A percentile compares a stretch with the other conserved stretches of the same genome.
These are phyloP conservation scores for Bolinopsis microptera DNA, from an alignment of 37 sponge, comb jelly and placozoan genomes.

Conservation along the genomic window DNA sequence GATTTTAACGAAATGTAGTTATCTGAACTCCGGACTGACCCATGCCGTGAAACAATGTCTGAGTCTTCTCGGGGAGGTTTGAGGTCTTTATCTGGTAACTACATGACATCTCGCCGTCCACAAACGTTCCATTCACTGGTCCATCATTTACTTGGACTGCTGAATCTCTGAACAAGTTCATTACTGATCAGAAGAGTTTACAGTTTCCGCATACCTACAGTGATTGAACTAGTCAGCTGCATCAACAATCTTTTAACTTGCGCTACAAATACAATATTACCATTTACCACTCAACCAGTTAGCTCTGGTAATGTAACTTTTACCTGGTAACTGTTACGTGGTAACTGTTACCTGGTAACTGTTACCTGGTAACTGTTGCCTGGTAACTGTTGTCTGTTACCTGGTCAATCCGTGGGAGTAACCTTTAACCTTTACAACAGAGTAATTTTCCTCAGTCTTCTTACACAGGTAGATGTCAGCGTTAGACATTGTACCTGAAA, in stretches of 20 bases:
- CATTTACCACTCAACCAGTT: no score
- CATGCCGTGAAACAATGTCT: neutral
- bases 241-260: no score
- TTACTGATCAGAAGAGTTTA: no score
- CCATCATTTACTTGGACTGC: neutral
- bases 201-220: no score
- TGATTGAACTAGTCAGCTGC: no score
- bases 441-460: neutral
- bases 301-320: no score
- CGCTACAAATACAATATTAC: no score
- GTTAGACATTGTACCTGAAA: conserved; percentile 15
- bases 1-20: neutral
- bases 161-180: neutral
- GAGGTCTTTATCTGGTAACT: neutral
- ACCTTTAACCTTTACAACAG: neutral
- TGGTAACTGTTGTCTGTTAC: neutral
- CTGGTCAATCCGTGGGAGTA: conserved; percentile 4
- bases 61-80: neutral
- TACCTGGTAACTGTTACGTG: no score
- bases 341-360: no score
- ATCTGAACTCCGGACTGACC: neutral
- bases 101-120: neutral
- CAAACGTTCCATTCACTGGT: neutral
- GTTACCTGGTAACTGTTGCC: no score
- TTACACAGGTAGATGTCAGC: neutral